Percentiles rank a stretch among this genome's conserved stretches.
These are phyloP conservation scores for Schrankia costaestrigalis DNA, from an alignment of 2,888 invertebrate species.

Conservation along the genomic window DNA sequence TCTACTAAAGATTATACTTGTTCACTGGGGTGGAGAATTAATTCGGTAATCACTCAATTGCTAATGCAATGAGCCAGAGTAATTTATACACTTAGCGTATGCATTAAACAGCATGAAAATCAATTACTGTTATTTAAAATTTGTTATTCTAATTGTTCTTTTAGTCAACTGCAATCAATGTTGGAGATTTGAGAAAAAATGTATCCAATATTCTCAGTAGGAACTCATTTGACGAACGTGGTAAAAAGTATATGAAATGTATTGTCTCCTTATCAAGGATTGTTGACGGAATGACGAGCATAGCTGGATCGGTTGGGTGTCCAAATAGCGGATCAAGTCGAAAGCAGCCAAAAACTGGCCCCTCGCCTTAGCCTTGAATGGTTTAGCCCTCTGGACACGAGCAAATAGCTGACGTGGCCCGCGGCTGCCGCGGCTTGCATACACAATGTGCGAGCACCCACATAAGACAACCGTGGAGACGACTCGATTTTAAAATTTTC, in stretches of 20 bases:
- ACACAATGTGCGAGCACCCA: slow-evolving; percentile 63
- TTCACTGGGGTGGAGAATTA: slow-evolving; percentile 39
- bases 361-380: slow-evolving; percentile 78
- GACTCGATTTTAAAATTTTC: slow-evolving; percentile 10
- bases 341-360: slow-evolving; percentile 77
- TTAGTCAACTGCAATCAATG: too few species aligned
- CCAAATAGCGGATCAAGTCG: slow-evolving; percentile 63
- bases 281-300: slow-evolving; percentile 25
- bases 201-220: slow-evolving; percentile 17
- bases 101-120: slow-evolving; percentile 21
- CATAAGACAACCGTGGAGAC: slow-evolving; percentile 42
- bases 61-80: slow-evolving; percentile 30
- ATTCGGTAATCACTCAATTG: slow-evolving; percentile 40
- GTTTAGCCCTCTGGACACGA: slow-evolving; percentile 78
- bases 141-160: slow-evolving; percentile 26
- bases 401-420: slow-evolving; percentile 80
- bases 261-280: slow-evolving; percentile 26
- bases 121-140: slow-evolving; percentile 29
- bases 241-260: slow-evolving; percentile 11
- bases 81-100: slow-evolving; percentile 31
- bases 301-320: slow-evolving; percentile 22
- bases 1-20: slow-evolving; percentile 44
- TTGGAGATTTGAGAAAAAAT: slow-evolving; percentile 25
- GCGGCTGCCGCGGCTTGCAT: slow-evolving; percentile 76
- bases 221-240: too few species aligned